Percentiles rank a stretch among this genome's conserved stretches.
phyloP scores from a whole-genome alignment of 2,113 vertebrate genomes.

The Pteronura brasiliensis region DNA sequence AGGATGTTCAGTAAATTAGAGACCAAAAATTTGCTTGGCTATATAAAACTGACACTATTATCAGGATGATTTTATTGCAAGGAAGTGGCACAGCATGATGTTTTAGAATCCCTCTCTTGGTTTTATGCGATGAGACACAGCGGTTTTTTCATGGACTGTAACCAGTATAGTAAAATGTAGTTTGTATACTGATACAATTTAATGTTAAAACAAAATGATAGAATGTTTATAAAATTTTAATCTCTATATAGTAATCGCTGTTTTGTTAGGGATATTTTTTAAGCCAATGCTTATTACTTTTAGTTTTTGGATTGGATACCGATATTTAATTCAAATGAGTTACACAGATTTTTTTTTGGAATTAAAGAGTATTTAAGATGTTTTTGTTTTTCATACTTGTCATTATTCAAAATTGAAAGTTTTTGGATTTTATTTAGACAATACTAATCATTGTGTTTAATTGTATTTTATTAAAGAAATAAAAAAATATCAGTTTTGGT shows the following conservation, averaged over 20 bases:
- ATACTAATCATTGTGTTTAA: background rate
- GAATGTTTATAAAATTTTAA: background rate
- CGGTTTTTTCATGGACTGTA: background rate
- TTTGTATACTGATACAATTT: background rate
- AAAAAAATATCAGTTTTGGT: background rate
- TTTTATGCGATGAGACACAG: background rate
- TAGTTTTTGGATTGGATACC: background rate
- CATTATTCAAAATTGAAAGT: background rate
- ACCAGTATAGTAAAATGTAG: background rate
- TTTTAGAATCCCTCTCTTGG: background rate
- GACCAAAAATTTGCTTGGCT: background rate
- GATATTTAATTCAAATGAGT: background rate
- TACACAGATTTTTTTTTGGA: background rate
- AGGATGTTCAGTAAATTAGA: background rate
- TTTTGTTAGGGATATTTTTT: background rate
- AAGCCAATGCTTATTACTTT: background rate
- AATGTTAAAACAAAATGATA: background rate
- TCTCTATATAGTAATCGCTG: background rate
- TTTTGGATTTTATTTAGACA: slow-evolving; percentile 10
- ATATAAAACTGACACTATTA: background rate
- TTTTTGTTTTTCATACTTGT: background rate
- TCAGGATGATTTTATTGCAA: background rate
- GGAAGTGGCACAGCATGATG: background rate
- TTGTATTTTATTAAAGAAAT: background rate
- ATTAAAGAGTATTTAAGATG: background rate